A percentile compares a stretch with the other conserved stretches of the same genome.
Evolutionary conservation across 2,888 invertebrate genomes (phyloP).

Genomic region (Tholera decimalis): DNA sequence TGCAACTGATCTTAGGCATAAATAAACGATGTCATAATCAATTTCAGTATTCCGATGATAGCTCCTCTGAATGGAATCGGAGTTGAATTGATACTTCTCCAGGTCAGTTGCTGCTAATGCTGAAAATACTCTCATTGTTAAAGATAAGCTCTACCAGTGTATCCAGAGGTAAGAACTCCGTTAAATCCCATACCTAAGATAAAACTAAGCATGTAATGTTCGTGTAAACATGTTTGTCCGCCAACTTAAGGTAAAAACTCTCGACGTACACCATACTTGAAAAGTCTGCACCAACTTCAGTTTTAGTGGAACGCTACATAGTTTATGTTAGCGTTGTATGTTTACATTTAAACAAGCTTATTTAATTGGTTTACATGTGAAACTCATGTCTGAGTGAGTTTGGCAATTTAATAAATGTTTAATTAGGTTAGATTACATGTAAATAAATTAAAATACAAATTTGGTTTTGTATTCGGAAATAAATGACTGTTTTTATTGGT

Average conservation of each 20-base stretch:
- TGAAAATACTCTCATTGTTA: background rate
- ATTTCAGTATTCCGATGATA: too few species aligned
- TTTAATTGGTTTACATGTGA: slow-evolving; percentile 17
- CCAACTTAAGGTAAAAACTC: slow-evolving; percentile 50
- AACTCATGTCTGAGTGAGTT: slow-evolving; percentile 13
- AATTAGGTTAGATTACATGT: slow-evolving; percentile 1
- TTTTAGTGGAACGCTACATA: slow-evolving; percentile 56
- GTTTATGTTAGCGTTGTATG: slow-evolving; percentile 58
- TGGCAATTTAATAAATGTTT: slow-evolving; percentile 18
- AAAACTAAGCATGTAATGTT: slow-evolving; percentile 36
- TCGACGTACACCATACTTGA: slow-evolving; percentile 40
- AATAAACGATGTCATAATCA: too few species aligned
- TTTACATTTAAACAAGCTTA: slow-evolving; percentile 56
- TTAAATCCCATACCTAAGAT: slow-evolving; percentile 30
- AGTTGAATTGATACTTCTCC: background rate
- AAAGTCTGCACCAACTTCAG: slow-evolving; percentile 49
- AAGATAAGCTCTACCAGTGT: background rate
- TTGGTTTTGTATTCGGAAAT: background rate
- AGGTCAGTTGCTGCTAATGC: background rate
- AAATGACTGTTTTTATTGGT: background rate
- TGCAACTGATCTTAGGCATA: too few species aligned
- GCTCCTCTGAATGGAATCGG: background rate
- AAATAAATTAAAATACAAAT: slow-evolving; percentile 9
- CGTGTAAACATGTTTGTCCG: slow-evolving; percentile 52
- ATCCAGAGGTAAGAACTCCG: slow-evolving; percentile 2